These are phyloP conservation scores for Wasmannia auropunctata DNA, from an alignment of 1,140 invertebrate genomes.

Conservation along the genomic window DNA sequence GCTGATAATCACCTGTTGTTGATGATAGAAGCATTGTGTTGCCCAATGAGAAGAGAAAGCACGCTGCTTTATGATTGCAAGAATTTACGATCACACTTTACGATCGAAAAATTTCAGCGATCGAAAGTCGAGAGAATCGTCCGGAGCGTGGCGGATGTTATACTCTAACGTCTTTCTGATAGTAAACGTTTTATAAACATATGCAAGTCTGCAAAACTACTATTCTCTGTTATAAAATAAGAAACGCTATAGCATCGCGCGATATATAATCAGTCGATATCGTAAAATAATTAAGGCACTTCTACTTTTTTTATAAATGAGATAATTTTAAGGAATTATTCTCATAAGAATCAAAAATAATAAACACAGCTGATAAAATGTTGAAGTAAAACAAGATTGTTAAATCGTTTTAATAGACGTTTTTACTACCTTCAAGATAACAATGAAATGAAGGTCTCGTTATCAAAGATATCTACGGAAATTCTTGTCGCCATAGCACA, in stretches of 20 bases:
- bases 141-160: not conserved
- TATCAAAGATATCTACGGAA: not conserved
- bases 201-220: not conserved
- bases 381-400: not conserved
- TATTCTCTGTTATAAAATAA: not conserved
- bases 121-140: not conserved
- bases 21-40: not conserved
- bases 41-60: conserved; percentile 21
- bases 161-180: not conserved
- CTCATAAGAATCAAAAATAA: not conserved
- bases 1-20: conserved; percentile 44
- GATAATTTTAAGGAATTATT: not conserved
- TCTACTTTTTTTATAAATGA: not conserved
- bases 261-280: not conserved
- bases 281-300: not conserved
- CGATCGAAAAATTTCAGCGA: not conserved
- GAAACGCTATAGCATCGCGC: not conserved
- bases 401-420: not conserved
- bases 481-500: not conserved
- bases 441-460: not conserved
- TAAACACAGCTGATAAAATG: not conserved
- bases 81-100: not conserved
- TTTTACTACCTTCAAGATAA: not conserved
- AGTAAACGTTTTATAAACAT: not conserved
- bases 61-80: not conserved